Evolutionary conservation across 2,113 vertebrate genomes (phyloP).

Genomic region (Albula glossodonta): DNA sequence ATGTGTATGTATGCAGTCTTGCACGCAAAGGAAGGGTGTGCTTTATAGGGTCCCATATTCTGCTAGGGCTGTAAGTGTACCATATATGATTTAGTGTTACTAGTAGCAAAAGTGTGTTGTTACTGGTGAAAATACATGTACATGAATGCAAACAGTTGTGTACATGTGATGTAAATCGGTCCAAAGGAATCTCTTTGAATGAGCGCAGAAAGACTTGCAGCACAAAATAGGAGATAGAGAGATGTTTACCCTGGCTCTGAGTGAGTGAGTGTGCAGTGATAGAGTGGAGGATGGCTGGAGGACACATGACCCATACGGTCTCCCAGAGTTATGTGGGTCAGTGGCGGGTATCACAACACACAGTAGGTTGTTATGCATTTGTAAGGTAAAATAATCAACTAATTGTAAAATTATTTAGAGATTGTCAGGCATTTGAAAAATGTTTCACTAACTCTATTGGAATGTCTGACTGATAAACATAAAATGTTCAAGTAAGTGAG

Average conservation of each 20-base stretch:
- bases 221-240: background rate
- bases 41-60: background rate
- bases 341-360: background rate
- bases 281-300: background rate
- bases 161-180: background rate
- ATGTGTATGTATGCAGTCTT: background rate
- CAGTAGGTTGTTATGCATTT: background rate
- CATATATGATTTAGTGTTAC: background rate
- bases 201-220: background rate
- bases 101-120: too few relatives aligned
- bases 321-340: background rate
- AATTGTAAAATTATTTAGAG: background rate
- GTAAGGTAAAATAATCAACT: background rate
- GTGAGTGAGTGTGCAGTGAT: background rate
- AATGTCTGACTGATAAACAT: background rate
- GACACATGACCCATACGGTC: background rate
- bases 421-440: background rate
- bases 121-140: background rate
- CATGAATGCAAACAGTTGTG: background rate
- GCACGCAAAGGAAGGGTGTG: background rate
- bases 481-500: background rate
- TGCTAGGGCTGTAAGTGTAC: background rate
- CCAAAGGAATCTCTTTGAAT: background rate
- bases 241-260: background rate
- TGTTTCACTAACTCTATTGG: too few relatives aligned